A percentile compares a stretch with the other conserved stretches of the same genome.
Evolutionary conservation across 37 sponge, comb jelly and placozoan genomes (phyloP).

Genomic region (Chondrosia reniformis): DNA sequence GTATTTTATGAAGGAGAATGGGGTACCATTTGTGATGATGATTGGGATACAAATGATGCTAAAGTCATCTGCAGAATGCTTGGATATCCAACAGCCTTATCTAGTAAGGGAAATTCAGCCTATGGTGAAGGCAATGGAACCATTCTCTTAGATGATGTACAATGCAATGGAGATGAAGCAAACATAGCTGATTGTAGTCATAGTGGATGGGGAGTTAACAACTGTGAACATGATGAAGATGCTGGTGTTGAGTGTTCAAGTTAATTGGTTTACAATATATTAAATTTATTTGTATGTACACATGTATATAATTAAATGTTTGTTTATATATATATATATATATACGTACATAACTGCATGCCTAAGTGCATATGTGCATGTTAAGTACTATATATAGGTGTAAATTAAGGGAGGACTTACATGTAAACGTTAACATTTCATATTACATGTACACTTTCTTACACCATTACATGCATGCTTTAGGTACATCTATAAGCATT

Average conservation of each 20-base stretch:
- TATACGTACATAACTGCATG: neutral
- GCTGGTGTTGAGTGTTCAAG: neutral
- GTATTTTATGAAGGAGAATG: neutral
- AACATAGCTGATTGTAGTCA: neutral
- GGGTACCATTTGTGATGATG: conserved; percentile 11
- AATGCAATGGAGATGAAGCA: conserved; percentile 13
- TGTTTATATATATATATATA: neutral
- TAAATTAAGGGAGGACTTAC: too few relatives aligned
- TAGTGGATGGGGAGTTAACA: conserved; percentile 13
- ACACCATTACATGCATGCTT: too few relatives aligned
- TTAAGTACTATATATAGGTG: too few relatives aligned
- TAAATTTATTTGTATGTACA: neutral
- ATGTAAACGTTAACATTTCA: too few relatives aligned
- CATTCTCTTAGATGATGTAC: conserved; percentile 7
- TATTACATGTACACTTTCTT: too few relatives aligned
- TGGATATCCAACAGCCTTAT: neutral
- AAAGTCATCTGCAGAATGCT: conserved; percentile 11
- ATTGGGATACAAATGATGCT: neutral
- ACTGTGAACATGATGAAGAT: conserved; percentile 18
- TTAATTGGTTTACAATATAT: neutral
- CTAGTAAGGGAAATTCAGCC: neutral
- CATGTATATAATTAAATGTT: neutral
- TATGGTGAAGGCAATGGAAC: neutral
- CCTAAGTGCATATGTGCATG: neutral
- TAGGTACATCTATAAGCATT: too few relatives aligned